These are phyloP conservation scores for Apocheima hispidaria DNA, from an alignment of 2,888 invertebrate genomes.

Conservation along the genomic window DNA sequence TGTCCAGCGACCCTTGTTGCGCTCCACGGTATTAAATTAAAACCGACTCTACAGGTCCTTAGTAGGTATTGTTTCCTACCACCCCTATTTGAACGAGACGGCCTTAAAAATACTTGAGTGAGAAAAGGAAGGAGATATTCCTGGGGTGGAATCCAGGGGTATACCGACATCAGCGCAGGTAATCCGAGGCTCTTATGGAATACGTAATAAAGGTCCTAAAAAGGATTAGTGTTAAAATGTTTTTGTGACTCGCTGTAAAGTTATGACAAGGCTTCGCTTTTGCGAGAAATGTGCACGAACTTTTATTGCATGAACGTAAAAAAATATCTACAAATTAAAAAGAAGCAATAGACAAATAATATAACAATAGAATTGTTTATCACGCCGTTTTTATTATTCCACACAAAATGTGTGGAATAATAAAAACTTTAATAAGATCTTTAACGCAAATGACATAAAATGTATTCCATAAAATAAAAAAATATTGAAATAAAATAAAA, in stretches of 20 bases:
- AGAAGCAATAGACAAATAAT: too few relatives aligned
- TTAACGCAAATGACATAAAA: too few relatives aligned
- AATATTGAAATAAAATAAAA: too few relatives aligned
- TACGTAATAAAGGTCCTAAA: conserved; percentile 53
- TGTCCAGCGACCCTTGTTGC: conserved; percentile 5
- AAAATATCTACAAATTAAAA: too few relatives aligned
- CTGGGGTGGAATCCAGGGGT: conserved; percentile 13
- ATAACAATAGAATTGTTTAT: too few relatives aligned
- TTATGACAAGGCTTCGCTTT: not conserved
- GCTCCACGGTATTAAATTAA: conserved; percentile 31
- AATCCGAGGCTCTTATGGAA: conserved; percentile 54
- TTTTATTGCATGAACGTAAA: too few relatives aligned
- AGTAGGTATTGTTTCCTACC: conserved; percentile 46
- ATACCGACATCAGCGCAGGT: conserved; percentile 47
- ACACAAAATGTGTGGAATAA: too few relatives aligned
- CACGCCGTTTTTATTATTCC: too few relatives aligned
- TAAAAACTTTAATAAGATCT: too few relatives aligned
- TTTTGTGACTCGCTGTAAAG: conserved; percentile 6
- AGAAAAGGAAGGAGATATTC: conserved; percentile 30
- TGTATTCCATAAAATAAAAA: too few relatives aligned
- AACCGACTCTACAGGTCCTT: conserved; percentile 46
- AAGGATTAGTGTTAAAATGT: conserved; percentile 20
- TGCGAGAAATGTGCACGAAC: too few relatives aligned
- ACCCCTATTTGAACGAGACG: conserved; percentile 41
- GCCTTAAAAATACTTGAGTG: conserved; percentile 13